Conservation (phyloP, 2,113 vertebrate genomes). For the Myiozetetes cayanensis region DNA sequence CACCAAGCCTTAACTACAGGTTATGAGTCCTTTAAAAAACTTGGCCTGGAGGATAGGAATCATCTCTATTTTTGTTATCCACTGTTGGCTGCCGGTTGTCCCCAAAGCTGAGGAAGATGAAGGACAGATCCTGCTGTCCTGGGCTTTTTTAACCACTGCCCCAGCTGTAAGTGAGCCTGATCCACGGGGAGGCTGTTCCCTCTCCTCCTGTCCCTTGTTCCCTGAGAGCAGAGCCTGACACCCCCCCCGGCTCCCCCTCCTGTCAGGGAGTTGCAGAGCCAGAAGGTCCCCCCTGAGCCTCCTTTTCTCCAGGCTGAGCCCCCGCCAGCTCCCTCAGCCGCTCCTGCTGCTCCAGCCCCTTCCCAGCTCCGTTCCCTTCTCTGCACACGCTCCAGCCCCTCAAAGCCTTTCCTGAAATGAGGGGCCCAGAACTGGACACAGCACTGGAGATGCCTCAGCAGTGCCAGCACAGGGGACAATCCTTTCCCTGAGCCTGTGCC, state of each 20-base stretch:
- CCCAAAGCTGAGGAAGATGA: not conserved
- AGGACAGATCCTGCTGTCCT: not conserved
- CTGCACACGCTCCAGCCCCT: not conserved
- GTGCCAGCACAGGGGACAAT: not conserved
- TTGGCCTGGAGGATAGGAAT: not conserved
- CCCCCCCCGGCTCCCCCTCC: no score
- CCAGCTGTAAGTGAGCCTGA: not conserved
- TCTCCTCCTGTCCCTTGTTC: not conserved
- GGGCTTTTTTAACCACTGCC: not conserved
- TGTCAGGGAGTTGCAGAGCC: no score
- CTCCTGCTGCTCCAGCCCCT: not conserved
- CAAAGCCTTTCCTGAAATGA: accelerated
- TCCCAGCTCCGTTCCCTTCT: accelerated
- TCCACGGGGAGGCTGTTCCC: not conserved
- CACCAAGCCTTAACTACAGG: not conserved
- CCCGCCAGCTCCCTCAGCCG: not conserved
- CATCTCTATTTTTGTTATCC: not conserved
- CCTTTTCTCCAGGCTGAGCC: not conserved
- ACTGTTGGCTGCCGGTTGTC: accelerated
- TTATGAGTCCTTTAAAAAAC: not conserved
- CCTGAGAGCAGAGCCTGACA: not conserved
- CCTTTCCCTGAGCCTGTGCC: not conserved
- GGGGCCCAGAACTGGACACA: not conserved
- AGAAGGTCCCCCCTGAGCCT: no score
- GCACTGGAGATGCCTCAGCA: not conserved